Percentiles rank a stretch among this genome's conserved stretches.
phyloP scores from a whole-genome alignment of 1,140 invertebrate species.

The Heliconius hermathena region DNA sequence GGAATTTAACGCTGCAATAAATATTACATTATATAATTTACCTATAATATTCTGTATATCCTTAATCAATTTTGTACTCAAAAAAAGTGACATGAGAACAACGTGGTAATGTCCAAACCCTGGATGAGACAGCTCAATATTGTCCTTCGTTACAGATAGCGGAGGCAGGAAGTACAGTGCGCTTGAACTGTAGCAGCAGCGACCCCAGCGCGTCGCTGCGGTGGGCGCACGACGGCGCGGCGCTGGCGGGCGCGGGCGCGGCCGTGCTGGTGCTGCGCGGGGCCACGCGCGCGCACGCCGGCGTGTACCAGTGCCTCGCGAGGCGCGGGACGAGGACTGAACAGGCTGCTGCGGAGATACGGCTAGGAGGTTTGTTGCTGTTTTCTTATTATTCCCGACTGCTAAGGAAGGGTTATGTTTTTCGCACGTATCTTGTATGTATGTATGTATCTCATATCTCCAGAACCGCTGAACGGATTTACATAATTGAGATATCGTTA shows the following conservation, averaged over 20 bases:
- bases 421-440: too few relatives aligned
- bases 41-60: too few relatives aligned
- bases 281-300: slow-evolving; percentile 86
- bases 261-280: slow-evolving; percentile 84
- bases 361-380: slow-evolving; percentile 85
- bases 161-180: slow-evolving; percentile 62
- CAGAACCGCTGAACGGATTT: too few relatives aligned
- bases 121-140: not conserved
- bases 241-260: slow-evolving; percentile 71
- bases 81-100: too few relatives aligned
- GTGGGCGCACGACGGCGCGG: slow-evolving; percentile 88
- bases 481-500: too few relatives aligned
- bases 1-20: too few relatives aligned
- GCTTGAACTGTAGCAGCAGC: slow-evolving; percentile 84
- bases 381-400: not conserved
- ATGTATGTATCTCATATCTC: too few relatives aligned
- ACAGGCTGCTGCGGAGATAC: slow-evolving; percentile 87
- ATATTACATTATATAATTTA: too few relatives aligned
- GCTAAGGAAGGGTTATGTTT: too few relatives aligned
- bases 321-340: slow-evolving; percentile 85
- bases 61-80: too few relatives aligned
- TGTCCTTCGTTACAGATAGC: slow-evolving; percentile 49
- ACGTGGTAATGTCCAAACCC: too few relatives aligned
- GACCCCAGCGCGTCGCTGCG: slow-evolving; percentile 86
- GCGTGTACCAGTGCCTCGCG: slow-evolving; percentile 92